A percentile compares a stretch with the other conserved stretches of the same genome.
These are phyloP conservation scores for Philhelius pedissequus DNA, from an alignment of 2,888 invertebrate species.

Conservation along the genomic window DNA sequence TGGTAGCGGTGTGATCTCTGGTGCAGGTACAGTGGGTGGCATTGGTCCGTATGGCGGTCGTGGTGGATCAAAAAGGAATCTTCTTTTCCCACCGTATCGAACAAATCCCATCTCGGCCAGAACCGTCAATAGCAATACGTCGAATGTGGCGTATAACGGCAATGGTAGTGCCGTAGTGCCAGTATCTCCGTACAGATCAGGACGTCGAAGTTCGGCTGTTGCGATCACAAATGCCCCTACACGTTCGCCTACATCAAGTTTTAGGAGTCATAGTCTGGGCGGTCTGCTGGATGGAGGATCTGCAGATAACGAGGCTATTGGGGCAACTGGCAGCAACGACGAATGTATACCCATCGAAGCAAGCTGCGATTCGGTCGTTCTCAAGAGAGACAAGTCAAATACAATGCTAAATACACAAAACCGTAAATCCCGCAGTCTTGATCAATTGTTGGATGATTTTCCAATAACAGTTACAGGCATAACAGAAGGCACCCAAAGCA, in stretches of 20 bases:
- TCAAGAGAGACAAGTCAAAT: slow-evolving; percentile 74
- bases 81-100: slow-evolving; percentile 74
- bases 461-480: slow-evolving; percentile 75
- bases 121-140: slow-evolving; percentile 73
- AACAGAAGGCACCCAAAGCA: slow-evolving; percentile 77
- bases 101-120: slow-evolving; percentile 74
- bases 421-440: slow-evolving; percentile 83
- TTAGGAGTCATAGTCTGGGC: slow-evolving; percentile 83
- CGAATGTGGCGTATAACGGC: slow-evolving; percentile 73
- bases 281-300: slow-evolving; percentile 81
- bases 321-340: slow-evolving; percentile 69
- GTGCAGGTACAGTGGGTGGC: slow-evolving; percentile 73
- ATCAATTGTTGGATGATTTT: slow-evolving; percentile 81
- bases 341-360: neutral
- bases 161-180: neutral
- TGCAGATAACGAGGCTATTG: slow-evolving; percentile 58
- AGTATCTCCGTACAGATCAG: slow-evolving; percentile 71
- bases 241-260: slow-evolving; percentile 76
- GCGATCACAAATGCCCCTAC: slow-evolving; percentile 76
- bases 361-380: slow-evolving; percentile 69
- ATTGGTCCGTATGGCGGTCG: slow-evolving; percentile 72
- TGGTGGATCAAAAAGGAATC: slow-evolving; percentile 75
- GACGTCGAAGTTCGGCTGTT: slow-evolving; percentile 76
- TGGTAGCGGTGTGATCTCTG: slow-evolving; percentile 69
- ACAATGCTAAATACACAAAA: slow-evolving; percentile 74